These are phyloP conservation scores for Anolis sagrei DNA, from an alignment of 2,113 vertebrate species.

Conservation along the genomic window DNA sequence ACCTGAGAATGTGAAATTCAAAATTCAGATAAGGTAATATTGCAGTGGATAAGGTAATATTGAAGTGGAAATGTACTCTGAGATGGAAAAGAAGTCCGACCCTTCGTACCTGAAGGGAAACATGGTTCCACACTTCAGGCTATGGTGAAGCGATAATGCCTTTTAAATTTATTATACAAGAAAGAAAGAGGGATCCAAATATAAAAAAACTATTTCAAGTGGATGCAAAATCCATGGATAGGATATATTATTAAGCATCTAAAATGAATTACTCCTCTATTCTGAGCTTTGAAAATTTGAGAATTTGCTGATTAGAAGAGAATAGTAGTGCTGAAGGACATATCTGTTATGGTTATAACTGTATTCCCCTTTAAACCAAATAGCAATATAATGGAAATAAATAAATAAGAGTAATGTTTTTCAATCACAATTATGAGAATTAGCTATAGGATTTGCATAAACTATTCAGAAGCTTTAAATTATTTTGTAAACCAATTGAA, in stretches of 20 bases:
- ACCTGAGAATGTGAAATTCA: background rate
- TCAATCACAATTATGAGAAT: conserved; percentile 21
- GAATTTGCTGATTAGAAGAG: background rate
- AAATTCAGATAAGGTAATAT: background rate
- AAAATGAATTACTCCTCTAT: background rate
- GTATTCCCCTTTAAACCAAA: background rate
- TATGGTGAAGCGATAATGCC: background rate
- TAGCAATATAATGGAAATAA: background rate
- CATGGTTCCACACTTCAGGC: background rate
- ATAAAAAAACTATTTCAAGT: background rate
- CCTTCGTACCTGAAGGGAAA: too few species aligned
- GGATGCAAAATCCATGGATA: background rate
- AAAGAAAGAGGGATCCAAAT: background rate
- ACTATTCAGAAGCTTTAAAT: background rate
- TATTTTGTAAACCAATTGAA: too few species aligned
- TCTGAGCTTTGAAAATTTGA: background rate
- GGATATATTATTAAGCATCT: background rate
- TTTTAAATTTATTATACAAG: background rate
- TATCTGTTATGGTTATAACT: background rate
- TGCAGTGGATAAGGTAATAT: background rate
- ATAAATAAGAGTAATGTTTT: background rate
- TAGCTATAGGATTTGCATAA: background rate
- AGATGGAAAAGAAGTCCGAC: background rate
- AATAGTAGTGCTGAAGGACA: background rate
- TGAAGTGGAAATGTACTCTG: background rate